phyloP scores from a whole-genome alignment of 2,888 invertebrate genomes.

The Helleia helle region DNA sequence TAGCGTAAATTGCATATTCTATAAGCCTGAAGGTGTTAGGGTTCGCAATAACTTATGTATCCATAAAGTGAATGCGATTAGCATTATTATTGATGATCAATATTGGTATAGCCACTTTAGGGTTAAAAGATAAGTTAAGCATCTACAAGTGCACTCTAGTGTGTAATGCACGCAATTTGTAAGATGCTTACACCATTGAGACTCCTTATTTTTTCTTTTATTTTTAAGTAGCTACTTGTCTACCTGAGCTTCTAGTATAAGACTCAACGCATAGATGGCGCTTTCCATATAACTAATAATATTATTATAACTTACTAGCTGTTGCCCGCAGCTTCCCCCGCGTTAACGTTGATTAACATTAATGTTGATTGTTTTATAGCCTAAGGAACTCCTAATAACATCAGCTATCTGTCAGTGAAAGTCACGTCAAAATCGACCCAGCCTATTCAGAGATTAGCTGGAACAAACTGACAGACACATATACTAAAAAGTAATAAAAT shows the following conservation, averaged over 20 bases:
- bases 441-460: too few relatives aligned
- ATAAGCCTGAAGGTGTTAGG: conserved; percentile 34
- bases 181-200: neutral
- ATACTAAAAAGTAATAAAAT: too few relatives aligned
- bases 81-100: conserved; percentile 24
- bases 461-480: too few relatives aligned
- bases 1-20: conserved; percentile 52
- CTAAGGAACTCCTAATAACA: too few relatives aligned
- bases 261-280: conserved; percentile 9
- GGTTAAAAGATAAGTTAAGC: neutral
- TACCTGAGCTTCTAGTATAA: neutral
- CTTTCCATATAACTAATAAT: too few relatives aligned
- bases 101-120: conserved; percentile 13
- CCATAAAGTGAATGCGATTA: conserved; percentile 37
- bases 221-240: too few relatives aligned
- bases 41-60: conserved; percentile 18
- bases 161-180: neutral
- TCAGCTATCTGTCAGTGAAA: too few relatives aligned
- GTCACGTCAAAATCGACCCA: too few relatives aligned
- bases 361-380: too few relatives aligned
- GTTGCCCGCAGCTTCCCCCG: too few relatives aligned
- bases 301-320: too few relatives aligned
- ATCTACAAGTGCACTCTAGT: neutral
- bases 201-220: neutral
- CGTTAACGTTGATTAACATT: too few relatives aligned